phyloP scores from a whole-genome alignment of 1,140 invertebrate genomes.

The Drosophila littoralis region DNA sequence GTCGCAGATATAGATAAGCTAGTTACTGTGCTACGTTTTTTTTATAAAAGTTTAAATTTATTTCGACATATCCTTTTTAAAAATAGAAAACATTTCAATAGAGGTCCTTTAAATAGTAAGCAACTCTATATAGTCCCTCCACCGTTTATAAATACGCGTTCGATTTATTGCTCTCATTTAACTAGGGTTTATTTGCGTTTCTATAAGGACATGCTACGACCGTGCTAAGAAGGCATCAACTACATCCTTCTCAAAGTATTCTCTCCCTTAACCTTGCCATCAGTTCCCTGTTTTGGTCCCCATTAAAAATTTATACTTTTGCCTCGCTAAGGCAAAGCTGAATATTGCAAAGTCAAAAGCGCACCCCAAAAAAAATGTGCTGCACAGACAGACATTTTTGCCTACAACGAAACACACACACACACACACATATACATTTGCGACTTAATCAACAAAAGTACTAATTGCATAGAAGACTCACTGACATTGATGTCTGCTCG shows the following conservation, averaged over 20 bases:
- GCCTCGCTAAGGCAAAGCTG: slow-evolving; percentile 2
- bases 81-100: too few relatives aligned
- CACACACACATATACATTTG: not conserved
- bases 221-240: not conserved
- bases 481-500: slow-evolving; percentile 72
- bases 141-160: too few relatives aligned
- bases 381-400: slow-evolving; percentile 19
- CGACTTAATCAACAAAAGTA: slow-evolving; percentile 79
- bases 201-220: too few relatives aligned
- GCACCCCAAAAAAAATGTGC: slow-evolving; percentile 20
- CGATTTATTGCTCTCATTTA: too few relatives aligned
- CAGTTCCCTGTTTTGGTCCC: not conserved
- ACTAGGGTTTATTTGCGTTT: too few relatives aligned
- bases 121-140: too few relatives aligned
- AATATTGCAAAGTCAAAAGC: slow-evolving; percentile 22
- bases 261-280: not conserved
- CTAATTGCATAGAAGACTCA: slow-evolving; percentile 79
- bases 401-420: slow-evolving; percentile 6
- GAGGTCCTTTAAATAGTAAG: too few relatives aligned
- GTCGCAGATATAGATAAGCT: too few relatives aligned
- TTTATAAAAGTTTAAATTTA: too few relatives aligned
- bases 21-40: too few relatives aligned
- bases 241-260: not conserved
- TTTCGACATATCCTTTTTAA: too few relatives aligned
- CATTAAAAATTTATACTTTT: slow-evolving; percentile 23